Conservation (phyloP, 2,797 vertebrate genomes). For the Lacerta viridis region DNA sequence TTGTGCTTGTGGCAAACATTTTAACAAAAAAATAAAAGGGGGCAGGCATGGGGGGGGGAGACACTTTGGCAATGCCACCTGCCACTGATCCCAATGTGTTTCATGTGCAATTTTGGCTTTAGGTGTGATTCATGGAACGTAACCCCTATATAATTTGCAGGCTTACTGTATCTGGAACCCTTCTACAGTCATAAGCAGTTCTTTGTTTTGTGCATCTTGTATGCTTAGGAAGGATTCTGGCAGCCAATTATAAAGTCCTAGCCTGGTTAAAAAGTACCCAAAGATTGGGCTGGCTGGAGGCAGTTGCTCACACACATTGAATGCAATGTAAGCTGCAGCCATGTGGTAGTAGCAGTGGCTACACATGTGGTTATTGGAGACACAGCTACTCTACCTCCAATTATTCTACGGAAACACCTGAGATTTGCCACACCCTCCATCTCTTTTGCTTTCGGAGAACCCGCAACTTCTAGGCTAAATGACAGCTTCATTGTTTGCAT, state of each 20-base stretch:
- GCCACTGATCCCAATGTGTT: too few species aligned
- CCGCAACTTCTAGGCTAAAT: constrained; percentile 30
- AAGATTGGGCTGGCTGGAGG: neutral
- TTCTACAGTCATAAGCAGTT: neutral
- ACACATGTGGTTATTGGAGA: neutral
- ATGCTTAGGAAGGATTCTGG: neutral
- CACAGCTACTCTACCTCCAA: neutral
- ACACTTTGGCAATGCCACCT: too few species aligned
- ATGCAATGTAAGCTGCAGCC: neutral
- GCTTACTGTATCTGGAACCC: neutral
- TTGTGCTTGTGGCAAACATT: neutral
- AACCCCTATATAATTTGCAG: too few species aligned
- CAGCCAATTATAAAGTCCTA: neutral
- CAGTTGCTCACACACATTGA: neutral
- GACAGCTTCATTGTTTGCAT: neutral
- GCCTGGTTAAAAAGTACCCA: neutral
- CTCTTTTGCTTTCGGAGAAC: neutral
- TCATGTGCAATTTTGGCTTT: too few species aligned
- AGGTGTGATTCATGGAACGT: too few species aligned
- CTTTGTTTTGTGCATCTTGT: neutral
- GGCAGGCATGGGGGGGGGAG: neutral
- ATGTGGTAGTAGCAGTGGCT: neutral
- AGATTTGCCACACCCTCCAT: neutral
- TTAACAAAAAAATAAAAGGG: neutral
- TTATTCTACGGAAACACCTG: neutral